Percentiles rank a stretch among this genome's conserved stretches.
These are phyloP conservation scores for Porites evermanni DNA, from an alignment of 92 coral and sea anemone species.

Conservation along the genomic window DNA sequence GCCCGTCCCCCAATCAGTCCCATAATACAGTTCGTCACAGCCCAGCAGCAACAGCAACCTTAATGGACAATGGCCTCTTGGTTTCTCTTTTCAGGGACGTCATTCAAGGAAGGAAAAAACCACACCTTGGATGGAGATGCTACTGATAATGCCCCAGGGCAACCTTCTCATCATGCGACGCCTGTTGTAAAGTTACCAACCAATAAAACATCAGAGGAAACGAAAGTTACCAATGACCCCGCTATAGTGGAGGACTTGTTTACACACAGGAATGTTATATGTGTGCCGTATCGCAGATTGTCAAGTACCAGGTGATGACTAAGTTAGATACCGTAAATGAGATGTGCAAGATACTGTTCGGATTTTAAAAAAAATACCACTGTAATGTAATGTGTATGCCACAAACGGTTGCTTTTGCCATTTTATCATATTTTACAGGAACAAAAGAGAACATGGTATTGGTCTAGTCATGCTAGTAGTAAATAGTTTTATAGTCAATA, in stretches of 20 bases:
- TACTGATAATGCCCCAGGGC: neutral
- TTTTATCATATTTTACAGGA: too few relatives aligned
- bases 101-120: slow-evolving; percentile 1
- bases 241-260: slow-evolving; percentile 82
- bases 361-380: too few relatives aligned
- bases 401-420: too few relatives aligned
- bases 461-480: too few relatives aligned
- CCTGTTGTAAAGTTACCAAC: slow-evolving; percentile 8
- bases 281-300: slow-evolving; percentile 77
- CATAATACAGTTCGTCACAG: too few relatives aligned
- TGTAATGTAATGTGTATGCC: too few relatives aligned
- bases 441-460: too few relatives aligned
- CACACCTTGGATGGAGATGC: neutral
- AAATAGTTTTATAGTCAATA: too few relatives aligned
- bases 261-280: slow-evolving; percentile 82
- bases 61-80: neutral
- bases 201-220: slow-evolving; percentile 18
- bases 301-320: slow-evolving; percentile 82
- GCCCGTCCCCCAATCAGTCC: too few relatives aligned
- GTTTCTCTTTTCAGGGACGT: neutral
- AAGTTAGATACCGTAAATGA: too few relatives aligned
- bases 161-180: neutral
- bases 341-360: too few relatives aligned
- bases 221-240: slow-evolving; percentile 62
- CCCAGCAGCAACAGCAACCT: neutral